phyloP scores from a whole-genome alignment of 2,888 invertebrate species.

The Platycnemis pennipes region DNA sequence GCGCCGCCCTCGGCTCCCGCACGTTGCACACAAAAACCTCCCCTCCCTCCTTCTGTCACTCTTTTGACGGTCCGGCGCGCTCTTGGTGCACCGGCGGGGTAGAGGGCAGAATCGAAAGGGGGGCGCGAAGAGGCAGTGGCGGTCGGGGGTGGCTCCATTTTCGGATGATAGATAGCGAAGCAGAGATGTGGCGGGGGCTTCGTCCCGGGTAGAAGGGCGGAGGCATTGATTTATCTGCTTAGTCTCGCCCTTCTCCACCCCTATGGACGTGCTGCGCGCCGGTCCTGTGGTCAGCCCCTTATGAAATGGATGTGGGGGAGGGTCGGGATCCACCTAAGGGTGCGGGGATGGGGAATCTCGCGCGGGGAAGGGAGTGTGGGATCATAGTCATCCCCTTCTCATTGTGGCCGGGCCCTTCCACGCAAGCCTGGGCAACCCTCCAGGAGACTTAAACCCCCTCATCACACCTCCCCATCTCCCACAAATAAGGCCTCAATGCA shows the following conservation, averaged over 20 bases:
- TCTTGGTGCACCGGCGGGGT: background rate
- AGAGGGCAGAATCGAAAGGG: background rate
- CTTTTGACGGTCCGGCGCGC: background rate
- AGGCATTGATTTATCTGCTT: slow-evolving; percentile 66
- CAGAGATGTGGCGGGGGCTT: background rate
- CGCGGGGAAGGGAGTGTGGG: background rate
- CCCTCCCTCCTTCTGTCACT: background rate
- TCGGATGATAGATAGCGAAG: slow-evolving; percentile 50
- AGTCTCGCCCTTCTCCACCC: background rate
- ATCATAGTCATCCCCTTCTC: slow-evolving; percentile 52
- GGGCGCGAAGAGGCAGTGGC: background rate
- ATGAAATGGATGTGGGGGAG: slow-evolving; percentile 42
- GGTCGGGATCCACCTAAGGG: background rate
- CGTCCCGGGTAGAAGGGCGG: background rate
- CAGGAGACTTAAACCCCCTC: background rate
- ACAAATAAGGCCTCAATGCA: slow-evolving; percentile 61
- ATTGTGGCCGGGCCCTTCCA: slow-evolving; percentile 45
- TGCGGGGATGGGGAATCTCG: background rate
- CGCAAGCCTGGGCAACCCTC: background rate
- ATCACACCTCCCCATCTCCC: slow-evolving; percentile 35
- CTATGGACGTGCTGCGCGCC: background rate
- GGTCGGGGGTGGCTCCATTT: slow-evolving; percentile 21
- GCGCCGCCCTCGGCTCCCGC: background rate
- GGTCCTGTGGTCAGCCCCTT: slow-evolving; percentile 51
- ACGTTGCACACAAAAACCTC: background rate